These are phyloP conservation scores for Acipenser ruthenus DNA, from an alignment of 2,797 vertebrate genomes.

Conservation along the genomic window DNA sequence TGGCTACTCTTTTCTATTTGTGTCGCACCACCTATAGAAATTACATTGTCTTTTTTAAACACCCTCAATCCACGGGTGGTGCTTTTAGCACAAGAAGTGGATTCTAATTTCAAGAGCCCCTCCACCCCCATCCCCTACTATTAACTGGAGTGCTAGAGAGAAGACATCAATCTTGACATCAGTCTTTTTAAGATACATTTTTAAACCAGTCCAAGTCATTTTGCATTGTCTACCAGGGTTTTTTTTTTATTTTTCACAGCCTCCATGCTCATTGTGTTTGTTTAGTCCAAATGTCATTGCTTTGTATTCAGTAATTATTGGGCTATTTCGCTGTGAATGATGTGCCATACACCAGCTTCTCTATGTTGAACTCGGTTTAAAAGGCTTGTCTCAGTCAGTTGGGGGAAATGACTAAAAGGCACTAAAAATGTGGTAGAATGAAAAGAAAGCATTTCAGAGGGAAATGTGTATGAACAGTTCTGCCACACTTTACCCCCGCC, in stretches of 20 bases:
- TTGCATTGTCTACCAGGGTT: constrained; percentile 44
- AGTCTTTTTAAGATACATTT: constrained; percentile 54
- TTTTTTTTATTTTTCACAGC: neutral
- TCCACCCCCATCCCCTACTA: constrained; percentile 40
- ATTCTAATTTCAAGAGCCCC: constrained; percentile 65
- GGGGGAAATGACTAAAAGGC: too few species aligned
- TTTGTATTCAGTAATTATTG: neutral
- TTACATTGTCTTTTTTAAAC: constrained; percentile 56
- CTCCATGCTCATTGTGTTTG: neutral
- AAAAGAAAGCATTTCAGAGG: too few species aligned
- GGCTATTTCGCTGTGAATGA: neutral
- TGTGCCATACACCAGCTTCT: too few species aligned
- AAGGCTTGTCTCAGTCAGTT: too few species aligned
- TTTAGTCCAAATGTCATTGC: constrained; percentile 1
- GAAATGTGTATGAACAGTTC: too few species aligned
- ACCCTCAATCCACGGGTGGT: constrained; percentile 56
- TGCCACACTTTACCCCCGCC: too few species aligned
- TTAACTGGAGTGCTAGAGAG: constrained; percentile 54
- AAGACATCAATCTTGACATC: constrained; percentile 64
- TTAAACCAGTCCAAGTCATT: constrained; percentile 45
- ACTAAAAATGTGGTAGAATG: too few species aligned
- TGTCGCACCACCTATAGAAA: constrained; percentile 66
- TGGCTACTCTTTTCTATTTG: constrained; percentile 62
- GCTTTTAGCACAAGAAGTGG: constrained; percentile 57
- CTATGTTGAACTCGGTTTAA: too few species aligned